These are phyloP conservation scores for Ophonus ardosiacus DNA, from an alignment of 2,888 invertebrate species.

Conservation along the genomic window DNA sequence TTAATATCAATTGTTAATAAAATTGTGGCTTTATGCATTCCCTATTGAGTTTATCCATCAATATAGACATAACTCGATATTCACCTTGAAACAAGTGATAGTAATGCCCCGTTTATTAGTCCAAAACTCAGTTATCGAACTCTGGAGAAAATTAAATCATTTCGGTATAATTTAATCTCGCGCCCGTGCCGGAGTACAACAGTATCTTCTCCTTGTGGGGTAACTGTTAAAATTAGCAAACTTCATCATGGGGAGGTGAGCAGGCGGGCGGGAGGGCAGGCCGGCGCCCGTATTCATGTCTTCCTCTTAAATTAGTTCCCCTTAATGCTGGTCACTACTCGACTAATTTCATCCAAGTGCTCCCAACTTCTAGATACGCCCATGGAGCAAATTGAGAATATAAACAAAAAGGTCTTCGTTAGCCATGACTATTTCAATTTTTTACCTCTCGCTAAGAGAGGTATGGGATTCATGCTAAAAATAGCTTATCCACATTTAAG, in stretches of 20 bases:
- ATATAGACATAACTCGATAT: slow-evolving; percentile 1
- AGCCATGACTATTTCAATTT: no score
- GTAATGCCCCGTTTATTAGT: slow-evolving; percentile 26
- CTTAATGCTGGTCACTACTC: slow-evolving; percentile 42
- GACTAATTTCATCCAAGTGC: slow-evolving; percentile 51
- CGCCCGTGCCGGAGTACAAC: slow-evolving; percentile 3
- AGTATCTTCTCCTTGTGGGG: slow-evolving; percentile 40
- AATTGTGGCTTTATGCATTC: no score
- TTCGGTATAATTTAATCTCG: slow-evolving; percentile 42
- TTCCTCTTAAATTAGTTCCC: slow-evolving; percentile 51
- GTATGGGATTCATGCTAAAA: no score
- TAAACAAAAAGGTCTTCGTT: no score
- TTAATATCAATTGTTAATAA: no score
- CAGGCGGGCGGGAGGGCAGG: neutral
- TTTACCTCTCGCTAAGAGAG: no score
- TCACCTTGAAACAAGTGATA: slow-evolving; percentile 39
- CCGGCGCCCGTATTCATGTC: slow-evolving; percentile 8
- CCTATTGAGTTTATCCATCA: neutral
- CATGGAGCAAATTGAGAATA: slow-evolving; percentile 1
- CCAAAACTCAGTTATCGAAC: slow-evolving; percentile 37
- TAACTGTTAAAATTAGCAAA: slow-evolving; percentile 41
- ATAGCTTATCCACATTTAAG: no score
- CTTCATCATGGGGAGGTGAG: slow-evolving; percentile 33
- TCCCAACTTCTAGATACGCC: slow-evolving; percentile 42
- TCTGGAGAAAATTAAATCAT: slow-evolving; percentile 41